Percentiles rank a stretch among this genome's conserved stretches.
phyloP scores from a whole-genome alignment of 2,113 vertebrate genomes.

The Geothlypis trichas region DNA sequence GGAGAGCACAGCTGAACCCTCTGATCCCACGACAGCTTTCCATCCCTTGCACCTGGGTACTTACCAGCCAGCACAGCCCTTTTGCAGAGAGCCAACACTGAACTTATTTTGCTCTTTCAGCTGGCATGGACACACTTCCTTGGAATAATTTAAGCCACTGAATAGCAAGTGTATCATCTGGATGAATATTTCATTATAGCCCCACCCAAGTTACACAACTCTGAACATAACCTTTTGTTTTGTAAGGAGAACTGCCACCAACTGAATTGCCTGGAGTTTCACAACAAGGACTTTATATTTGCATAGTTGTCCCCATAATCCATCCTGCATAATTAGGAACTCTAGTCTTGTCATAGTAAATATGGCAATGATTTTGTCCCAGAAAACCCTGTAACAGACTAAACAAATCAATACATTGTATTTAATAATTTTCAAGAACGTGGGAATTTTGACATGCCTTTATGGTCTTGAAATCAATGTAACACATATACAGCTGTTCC shows the following conservation, averaged over 20 bases:
- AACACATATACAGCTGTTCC: background rate
- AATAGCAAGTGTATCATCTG: background rate
- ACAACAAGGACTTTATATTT: slow-evolving; percentile 5
- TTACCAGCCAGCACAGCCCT: background rate
- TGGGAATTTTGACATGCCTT: background rate
- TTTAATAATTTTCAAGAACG: background rate
- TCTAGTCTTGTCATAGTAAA: background rate
- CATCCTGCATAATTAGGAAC: background rate
- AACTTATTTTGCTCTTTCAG: background rate
- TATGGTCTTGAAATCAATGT: background rate
- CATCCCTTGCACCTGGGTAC: background rate
- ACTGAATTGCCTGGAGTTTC: slow-evolving; percentile 18
- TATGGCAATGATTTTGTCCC: background rate
- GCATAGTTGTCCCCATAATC: background rate
- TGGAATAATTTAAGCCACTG: background rate
- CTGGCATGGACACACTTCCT: background rate
- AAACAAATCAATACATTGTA: background rate
- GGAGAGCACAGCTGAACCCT: background rate
- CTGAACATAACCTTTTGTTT: slow-evolving; percentile 4
- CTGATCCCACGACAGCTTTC: background rate
- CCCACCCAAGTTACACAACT: slow-evolving; percentile 46
- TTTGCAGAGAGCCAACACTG: background rate
- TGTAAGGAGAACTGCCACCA: slow-evolving; percentile 5
- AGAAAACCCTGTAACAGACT: background rate
- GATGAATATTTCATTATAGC: background rate